Conservation (phyloP, 2,113 vertebrate genomes). For the Xiphophorus couchianus region DNA sequence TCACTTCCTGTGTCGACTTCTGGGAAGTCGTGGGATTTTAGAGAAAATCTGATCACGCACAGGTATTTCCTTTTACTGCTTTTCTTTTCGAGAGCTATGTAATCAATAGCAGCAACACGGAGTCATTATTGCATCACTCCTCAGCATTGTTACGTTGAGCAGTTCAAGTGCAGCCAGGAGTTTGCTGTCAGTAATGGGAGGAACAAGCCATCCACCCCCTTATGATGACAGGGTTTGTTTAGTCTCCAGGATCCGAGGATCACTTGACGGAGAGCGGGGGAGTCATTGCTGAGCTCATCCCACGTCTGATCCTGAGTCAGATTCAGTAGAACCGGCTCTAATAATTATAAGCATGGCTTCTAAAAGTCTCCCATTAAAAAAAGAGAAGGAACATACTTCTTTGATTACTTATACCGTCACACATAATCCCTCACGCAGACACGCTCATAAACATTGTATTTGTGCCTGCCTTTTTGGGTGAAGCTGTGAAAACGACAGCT, state of each 20-base stretch:
- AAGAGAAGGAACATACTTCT: conserved; percentile 28
- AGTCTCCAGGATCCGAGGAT: conserved; percentile 49
- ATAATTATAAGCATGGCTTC: conserved; percentile 38
- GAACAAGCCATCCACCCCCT: conserved; percentile 54
- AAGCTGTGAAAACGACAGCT: conserved; percentile 75
- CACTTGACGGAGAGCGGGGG: conserved; percentile 53
- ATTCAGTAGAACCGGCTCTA: conserved; percentile 10
- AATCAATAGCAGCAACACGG: conserved; percentile 60
- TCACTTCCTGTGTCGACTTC: conserved; percentile 76
- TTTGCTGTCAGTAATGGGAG: conserved; percentile 64
- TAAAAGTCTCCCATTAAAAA: conserved; percentile 19
- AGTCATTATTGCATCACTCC: conserved; percentile 72
- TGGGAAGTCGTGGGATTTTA: conserved; percentile 66
- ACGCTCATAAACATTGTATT: conserved; percentile 43
- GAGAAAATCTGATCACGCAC: conserved; percentile 36
- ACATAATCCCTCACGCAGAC: conserved; percentile 28
- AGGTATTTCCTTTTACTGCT: conserved; percentile 27
- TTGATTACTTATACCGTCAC: conserved; percentile 24
- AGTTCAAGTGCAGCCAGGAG: conserved; percentile 50
- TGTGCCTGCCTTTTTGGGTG: conserved; percentile 57
- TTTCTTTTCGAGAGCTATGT: conserved; percentile 26
- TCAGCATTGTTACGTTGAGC: conserved; percentile 57
- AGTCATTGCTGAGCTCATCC: conserved; percentile 54
- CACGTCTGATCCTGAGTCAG: conserved; percentile 61
- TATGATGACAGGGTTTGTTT: conserved; percentile 74